Base-by-base conservation (phyloP, 2,797 vertebrate species). In the Coranthus polyacanthus region DNA sequence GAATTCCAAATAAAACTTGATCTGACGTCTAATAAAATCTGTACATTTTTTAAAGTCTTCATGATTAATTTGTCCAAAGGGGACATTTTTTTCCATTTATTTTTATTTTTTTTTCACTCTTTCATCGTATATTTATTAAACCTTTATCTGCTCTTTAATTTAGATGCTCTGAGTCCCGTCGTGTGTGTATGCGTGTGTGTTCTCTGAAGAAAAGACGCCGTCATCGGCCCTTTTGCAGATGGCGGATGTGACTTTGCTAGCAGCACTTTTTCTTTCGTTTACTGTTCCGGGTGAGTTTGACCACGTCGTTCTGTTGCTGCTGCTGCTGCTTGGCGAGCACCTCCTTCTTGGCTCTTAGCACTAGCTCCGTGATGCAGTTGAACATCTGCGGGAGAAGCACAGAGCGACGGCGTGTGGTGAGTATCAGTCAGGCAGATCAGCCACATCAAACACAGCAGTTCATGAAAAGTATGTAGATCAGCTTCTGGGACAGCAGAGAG, bases 251-350 rank as follows among this genome's bases (percentile, higher is more conserved):
- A 73, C 58, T 78, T 88, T 77, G 94, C 94, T 96, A 99, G 95
- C 98, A 99, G 94, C 98, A 99, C 88, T 97, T 92, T 88, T 98
- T 98, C 96, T 98, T 99, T 63, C 97, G 93, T 96, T 98, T 98
- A 95, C 96, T 99, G 93, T 96, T 98, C 94, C 96, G 96, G 80
- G 91, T 95, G 90, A 99, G 95, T 94, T 97, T 97, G 90, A 99
- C 95, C 94, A 99, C 97, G 15, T 99, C 97, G 11, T 98, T 97
- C 93, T 98, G 97, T 93, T 98, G 97, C 71, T 97, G 97, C 91
- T 98, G 98, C 88, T 99, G 98, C 90, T 99, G 97, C 81, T 98
- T 98, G 36, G 97, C 97, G 45, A 97, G 60, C 78, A 98, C 97
- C 83, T 99, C 98, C 91, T 99, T 99, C 95, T 99, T 99, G 68